phyloP scores from a whole-genome alignment of 2,888 invertebrate genomes.

The Malacosoma neustria region DNA sequence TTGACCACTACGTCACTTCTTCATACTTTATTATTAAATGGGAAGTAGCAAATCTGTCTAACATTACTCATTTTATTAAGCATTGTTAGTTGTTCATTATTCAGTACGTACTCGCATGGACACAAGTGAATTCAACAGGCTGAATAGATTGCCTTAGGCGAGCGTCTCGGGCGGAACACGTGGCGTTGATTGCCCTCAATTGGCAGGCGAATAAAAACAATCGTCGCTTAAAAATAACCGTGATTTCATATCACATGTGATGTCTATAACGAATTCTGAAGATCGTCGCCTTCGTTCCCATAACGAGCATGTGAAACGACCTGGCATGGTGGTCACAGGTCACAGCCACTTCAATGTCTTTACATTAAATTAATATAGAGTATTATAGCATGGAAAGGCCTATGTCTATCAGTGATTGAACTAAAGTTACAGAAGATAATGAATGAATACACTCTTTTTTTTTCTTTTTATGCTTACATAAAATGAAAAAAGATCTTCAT shows the following conservation, averaged over 20 bases:
- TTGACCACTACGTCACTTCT: no score
- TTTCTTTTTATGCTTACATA: no score
- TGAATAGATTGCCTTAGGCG: slow-evolving; percentile 56
- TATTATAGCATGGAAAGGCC: no score
- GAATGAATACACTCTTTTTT: no score
- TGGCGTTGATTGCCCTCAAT: slow-evolving; percentile 73
- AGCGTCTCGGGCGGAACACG: slow-evolving; percentile 62
- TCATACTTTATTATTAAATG: no score
- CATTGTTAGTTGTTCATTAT: background rate
- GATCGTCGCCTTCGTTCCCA: slow-evolving; percentile 30
- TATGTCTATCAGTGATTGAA: no score
- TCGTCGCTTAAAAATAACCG: slow-evolving; percentile 73
- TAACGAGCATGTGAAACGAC: slow-evolving; percentile 63
- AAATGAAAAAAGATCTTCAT: no score
- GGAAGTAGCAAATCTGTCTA: no score
- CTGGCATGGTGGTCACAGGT: no score
- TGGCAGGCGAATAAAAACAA: slow-evolving; percentile 75
- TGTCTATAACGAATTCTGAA: slow-evolving; percentile 37
- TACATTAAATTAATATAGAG: no score
- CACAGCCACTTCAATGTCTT: no score
- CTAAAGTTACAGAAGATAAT: no score
- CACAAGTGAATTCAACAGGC: slow-evolving; percentile 36
- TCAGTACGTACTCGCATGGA: background rate
- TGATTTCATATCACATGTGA: slow-evolving; percentile 71
- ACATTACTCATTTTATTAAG: background rate